phyloP scores from a whole-genome alignment of 2,113 vertebrate genomes.

The Propithecus coquereli region DNA sequence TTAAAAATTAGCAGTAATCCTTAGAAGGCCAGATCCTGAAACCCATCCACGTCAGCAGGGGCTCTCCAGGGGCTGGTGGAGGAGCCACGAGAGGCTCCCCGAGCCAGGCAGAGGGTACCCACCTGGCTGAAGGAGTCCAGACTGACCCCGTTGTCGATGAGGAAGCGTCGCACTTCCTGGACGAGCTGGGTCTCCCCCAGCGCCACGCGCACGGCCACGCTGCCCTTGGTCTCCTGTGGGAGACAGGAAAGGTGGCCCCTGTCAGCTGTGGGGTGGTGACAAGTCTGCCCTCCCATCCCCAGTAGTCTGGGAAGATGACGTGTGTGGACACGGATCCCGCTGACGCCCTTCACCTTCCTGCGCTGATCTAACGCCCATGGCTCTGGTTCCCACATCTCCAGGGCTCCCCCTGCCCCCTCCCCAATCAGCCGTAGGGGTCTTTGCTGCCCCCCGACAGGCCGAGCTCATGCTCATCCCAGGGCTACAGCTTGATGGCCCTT shows the following conservation, averaged over 20 bases:
- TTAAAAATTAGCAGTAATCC: not conserved
- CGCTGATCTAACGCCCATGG: rapidly evolving
- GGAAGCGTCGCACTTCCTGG: conserved; percentile 94
- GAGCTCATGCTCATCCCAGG: rapidly evolving
- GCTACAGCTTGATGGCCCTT: not conserved
- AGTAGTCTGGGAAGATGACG: rapidly evolving
- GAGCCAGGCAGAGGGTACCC: not conserved
- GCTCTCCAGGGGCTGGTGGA: rapidly evolving
- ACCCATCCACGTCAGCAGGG: rapidly evolving
- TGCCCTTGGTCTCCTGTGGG: conserved; percentile 91
- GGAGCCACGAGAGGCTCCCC: rapidly evolving
- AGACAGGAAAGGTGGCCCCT: not conserved
- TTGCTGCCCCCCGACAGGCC: not conserved
- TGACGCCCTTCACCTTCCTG: rapidly evolving
- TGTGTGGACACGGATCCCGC: rapidly evolving
- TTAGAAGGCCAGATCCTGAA: not conserved
- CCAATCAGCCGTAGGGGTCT: rapidly evolving
- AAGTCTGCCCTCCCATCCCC: not conserved
- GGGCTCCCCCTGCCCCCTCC: rapidly evolving
- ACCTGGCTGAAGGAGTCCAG: conserved; percentile 98
- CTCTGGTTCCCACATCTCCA: rapidly evolving
- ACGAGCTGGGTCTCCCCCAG: conserved; percentile 97
- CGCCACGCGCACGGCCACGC: conserved; percentile 94
- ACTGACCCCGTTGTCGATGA: conserved; percentile 89
- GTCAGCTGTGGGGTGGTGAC: rapidly evolving